Evolutionary conservation across 1,140 invertebrate genomes (phyloP).

Genomic region (Homalodisca vitripennis): DNA sequence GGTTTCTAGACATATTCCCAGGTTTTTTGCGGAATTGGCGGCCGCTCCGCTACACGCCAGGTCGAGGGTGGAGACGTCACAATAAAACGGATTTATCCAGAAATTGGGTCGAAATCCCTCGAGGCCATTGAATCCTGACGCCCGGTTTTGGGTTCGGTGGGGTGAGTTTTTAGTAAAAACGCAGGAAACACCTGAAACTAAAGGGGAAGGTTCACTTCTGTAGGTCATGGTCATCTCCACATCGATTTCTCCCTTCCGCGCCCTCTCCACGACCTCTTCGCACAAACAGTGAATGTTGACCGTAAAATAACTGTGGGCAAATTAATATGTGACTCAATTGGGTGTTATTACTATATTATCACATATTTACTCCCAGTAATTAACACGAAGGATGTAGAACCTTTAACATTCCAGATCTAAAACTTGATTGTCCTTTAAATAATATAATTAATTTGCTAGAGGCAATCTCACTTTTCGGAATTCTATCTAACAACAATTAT

Average conservation of each 20-base stretch:
- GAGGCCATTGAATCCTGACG: background rate
- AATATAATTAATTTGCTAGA: too few relatives aligned
- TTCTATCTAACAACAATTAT: too few relatives aligned
- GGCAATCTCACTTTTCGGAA: too few relatives aligned
- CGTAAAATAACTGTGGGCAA: too few relatives aligned
- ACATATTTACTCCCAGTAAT: too few relatives aligned
- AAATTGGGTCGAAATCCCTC: constrained; percentile 27
- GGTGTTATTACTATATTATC: too few relatives aligned
- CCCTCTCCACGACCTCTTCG: background rate
- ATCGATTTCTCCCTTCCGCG: constrained; percentile 2
- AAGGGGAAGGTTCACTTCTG: background rate
- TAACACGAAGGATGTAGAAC: too few relatives aligned
- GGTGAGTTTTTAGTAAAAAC: constrained; percentile 1
- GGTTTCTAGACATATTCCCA: constrained; percentile 22
- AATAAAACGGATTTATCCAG: constrained; percentile 27
- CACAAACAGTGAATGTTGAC: background rate
- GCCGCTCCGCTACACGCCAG: too few relatives aligned
- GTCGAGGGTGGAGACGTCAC: constrained; percentile 16
- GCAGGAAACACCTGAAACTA: constrained; percentile 27
- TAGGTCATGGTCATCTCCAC: constrained; percentile 20
- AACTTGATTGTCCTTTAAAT: too few relatives aligned
- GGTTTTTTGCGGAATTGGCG: constrained; percentile 14
- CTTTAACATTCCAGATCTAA: too few relatives aligned
- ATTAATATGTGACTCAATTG: too few relatives aligned
- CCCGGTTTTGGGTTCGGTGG: constrained; percentile 23